Evolutionary conservation across 2,888 invertebrate genomes (phyloP), one percentile per base, ranked within the genome.

Genomic region (Pterobdella sp.): DNA sequence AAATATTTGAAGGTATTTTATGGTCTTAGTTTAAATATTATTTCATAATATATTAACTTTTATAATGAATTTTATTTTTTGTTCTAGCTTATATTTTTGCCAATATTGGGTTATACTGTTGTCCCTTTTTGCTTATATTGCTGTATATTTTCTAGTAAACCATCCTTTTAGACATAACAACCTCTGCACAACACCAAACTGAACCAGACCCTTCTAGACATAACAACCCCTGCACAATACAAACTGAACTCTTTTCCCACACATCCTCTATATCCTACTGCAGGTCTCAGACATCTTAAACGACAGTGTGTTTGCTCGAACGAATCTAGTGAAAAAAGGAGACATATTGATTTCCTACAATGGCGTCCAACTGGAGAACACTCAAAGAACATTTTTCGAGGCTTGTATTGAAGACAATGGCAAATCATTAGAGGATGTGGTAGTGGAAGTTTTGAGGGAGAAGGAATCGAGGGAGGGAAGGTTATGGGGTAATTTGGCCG

Each of bases 321-420:
- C 92, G 82, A 91, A 91, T 31, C 87, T 91, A 79, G 86, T 94
- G 75, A 87, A 89, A 79, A 87, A 91, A 74, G 92, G 92, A 22
- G 94, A 94, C 84, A 92, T 93, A 86, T 90, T 94, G 76, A 89
- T 93, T 18, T 91, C 91, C 84, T 90, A 93, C 37, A 93, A 93
- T 83, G 92, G 92, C 18, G 76, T 77, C 35, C 76, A 87, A 79
- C 91, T 93, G 86, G 87, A 89, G 77, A 92, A 91, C 68, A 86
- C 94, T 74, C 92, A 91, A 52, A 94, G 94, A 83, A 88, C 90
- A 60, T 91, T 93, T 83, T 93, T 94, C 78, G 88, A 93, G 78
- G 88, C 90, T 78, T 89, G 93, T 79, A 87, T 94, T 67, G 94
- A 94, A 88, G 88, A 90, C 75, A 91, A 92, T 75, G 88, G 90